These are phyloP conservation scores for Zophobas morio DNA, from an alignment of 1,140 invertebrate genomes.

Conservation along the genomic window DNA sequence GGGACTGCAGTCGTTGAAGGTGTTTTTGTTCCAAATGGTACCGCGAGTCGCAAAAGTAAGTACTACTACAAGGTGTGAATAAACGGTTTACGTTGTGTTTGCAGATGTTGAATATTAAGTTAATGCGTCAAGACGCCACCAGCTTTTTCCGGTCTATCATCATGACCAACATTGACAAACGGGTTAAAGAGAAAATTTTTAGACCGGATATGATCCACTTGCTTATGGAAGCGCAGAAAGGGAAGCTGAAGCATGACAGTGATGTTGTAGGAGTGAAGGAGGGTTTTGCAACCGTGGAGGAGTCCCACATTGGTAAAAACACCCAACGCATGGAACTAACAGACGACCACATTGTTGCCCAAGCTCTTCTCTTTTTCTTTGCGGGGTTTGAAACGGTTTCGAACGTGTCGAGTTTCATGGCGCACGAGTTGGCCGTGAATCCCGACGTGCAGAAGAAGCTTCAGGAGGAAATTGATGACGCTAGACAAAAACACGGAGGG, in stretches of 20 bases:
- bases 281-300: conserved; percentile 68
- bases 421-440: conserved; percentile 73
- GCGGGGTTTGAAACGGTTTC: conserved; percentile 76
- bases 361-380: conserved; percentile 66
- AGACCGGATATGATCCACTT: conserved; percentile 66
- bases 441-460: conserved; percentile 74
- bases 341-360: conserved; percentile 60
- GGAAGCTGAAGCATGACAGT: conserved; percentile 43
- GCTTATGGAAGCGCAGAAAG: conserved; percentile 64
- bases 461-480: conserved; percentile 72
- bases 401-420: conserved; percentile 69
- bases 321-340: conserved; percentile 62
- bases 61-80: not conserved
- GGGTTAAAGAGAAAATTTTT: conserved; percentile 61
- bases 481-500: conserved; percentile 58
- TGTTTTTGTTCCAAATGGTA: not conserved
- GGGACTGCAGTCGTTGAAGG: not conserved
- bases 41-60: not conserved
- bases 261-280: conserved; percentile 27
- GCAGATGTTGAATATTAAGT: not conserved
- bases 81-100: not conserved
- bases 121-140: conserved; percentile 41
- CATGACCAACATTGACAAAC: conserved; percentile 58
- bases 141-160: conserved; percentile 27
- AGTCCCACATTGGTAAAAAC: conserved; percentile 65